Base-by-base conservation (phyloP, 2,888 invertebrate species). In the Leptura quadrifasciata region DNA sequence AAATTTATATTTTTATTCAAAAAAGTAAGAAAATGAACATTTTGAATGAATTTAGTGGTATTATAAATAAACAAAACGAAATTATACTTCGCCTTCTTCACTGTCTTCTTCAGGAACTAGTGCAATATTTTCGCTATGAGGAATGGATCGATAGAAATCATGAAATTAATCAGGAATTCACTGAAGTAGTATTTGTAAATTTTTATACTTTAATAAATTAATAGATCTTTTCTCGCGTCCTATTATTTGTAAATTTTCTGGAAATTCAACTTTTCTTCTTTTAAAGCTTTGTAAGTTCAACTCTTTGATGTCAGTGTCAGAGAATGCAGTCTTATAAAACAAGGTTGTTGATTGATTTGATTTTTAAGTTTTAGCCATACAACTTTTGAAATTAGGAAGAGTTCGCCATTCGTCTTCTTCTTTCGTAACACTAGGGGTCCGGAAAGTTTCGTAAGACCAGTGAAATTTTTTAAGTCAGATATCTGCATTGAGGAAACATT, bases 271-370 rank as follows among this genome's bases (percentile, higher is more conserved):
- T 18, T 54, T 54, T 54, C 1, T 54, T 54, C 54, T 54, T 54
- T n/a, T 54, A 54, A 54, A 54, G 15, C 54, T 17, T 54, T 54
- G 54, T 18, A 18, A 54, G 18, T 54, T 54, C 54, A 54, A 18
- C 18, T n/a, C 54, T 54, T 54, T 54, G 54, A 54, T 2, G 54
- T 54, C n/a, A 47, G 2, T 47, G 47, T 47, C 54, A 54, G 54
- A 54, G 2, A 54, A n/a, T 10, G 54, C 4, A 17, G 54, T 17
- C 17, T 54, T 54, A 54, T 8, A 54, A 54, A 54, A 54, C n/a
- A 54, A 54, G 54, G n/a, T n/a, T n/a, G 54, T 54, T n/a, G n/a
- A 54, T 18, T 54, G 54, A n/a, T 54, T 18, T n/a, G 54, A 54
- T 54, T 54, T 54, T 1, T n/a, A n/a, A 54, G 17, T 18, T 54